Evolutionary conservation across 2,888 invertebrate species (phyloP).

Genomic region (Clostera curtula): DNA sequence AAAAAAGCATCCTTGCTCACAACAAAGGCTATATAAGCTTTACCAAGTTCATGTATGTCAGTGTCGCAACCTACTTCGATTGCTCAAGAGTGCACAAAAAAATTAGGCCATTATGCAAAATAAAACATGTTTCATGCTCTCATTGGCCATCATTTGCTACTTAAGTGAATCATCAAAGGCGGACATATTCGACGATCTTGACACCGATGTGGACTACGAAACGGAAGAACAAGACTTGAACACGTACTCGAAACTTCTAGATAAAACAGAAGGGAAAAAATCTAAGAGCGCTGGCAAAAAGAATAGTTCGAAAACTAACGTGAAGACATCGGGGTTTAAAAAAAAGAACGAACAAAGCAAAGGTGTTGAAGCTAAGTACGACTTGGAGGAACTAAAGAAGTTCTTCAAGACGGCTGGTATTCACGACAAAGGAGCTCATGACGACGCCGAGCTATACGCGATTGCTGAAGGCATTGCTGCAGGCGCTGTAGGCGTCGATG

Average conservation of each 20-base stretch:
- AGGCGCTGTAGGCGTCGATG: conserved; percentile 50
- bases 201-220: conserved; percentile 47
- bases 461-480: conserved; percentile 50
- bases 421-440: conserved; percentile 40
- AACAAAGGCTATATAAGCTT: conserved; percentile 57
- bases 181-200: conserved; percentile 44
- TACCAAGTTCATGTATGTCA: conserved; percentile 61
- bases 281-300: conserved; percentile 5
- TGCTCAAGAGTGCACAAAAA: conserved; percentile 49
- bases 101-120: conserved; percentile 38
- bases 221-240: conserved; percentile 49
- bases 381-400: conserved; percentile 44
- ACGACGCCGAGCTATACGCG: conserved; percentile 56
- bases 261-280: conserved; percentile 25
- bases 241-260: conserved; percentile 38
- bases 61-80: conserved; percentile 68
- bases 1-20: conserved; percentile 58
- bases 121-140: conserved; percentile 39
- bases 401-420: conserved; percentile 39
- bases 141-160: conserved; percentile 36
- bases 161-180: conserved; percentile 43
- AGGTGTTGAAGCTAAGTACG: conserved; percentile 39
- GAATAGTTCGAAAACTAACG: conserved; percentile 23
- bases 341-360: conserved; percentile 40
- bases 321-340: conserved; percentile 37